A percentile compares a stretch with the other conserved stretches of the same genome.
phyloP scores from a whole-genome alignment of 2,797 vertebrate genomes.

The Pangasius larnaudii region DNA sequence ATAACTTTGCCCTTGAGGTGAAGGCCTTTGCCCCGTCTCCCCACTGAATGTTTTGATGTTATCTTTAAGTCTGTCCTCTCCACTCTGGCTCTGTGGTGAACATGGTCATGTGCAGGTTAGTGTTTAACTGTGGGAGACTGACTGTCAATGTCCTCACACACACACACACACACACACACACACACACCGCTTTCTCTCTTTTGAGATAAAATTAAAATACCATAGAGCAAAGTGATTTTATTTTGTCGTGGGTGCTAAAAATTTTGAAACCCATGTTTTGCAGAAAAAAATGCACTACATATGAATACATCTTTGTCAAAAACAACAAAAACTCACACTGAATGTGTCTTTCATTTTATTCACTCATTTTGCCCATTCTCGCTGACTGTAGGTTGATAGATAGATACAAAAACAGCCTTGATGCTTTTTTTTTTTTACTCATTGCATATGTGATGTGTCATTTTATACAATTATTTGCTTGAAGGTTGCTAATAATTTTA shows the following conservation, averaged over 20 bases:
- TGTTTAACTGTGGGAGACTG: constrained; percentile 54
- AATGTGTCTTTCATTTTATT: not conserved
- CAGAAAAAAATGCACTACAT: not conserved
- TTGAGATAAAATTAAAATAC: not conserved
- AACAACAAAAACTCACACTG: not conserved
- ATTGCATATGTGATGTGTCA: not conserved
- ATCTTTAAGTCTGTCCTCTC: constrained; percentile 61
- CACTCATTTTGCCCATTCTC: no score
- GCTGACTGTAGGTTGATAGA: not conserved
- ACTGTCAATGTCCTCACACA: constrained; percentile 61
- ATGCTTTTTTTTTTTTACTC: not conserved
- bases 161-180: constrained; percentile 41
- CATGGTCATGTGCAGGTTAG: constrained; percentile 65
- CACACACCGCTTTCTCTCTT: not conserved
- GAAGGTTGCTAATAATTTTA: not conserved
- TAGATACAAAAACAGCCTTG: not conserved
- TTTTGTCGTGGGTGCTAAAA: not conserved
- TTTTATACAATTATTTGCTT: not conserved
- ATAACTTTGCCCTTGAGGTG: constrained; percentile 20
- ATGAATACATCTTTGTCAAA: not conserved
- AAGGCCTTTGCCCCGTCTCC: constrained; percentile 42
- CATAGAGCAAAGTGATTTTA: not conserved
- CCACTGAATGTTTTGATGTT: constrained; percentile 61
- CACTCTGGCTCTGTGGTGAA: constrained; percentile 59
- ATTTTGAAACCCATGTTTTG: not conserved